Evolutionary conservation across 2,797 vertebrate genomes (phyloP), one percentile per base, ranked within the genome.

Genomic region (Myotis daubentonii): DNA sequence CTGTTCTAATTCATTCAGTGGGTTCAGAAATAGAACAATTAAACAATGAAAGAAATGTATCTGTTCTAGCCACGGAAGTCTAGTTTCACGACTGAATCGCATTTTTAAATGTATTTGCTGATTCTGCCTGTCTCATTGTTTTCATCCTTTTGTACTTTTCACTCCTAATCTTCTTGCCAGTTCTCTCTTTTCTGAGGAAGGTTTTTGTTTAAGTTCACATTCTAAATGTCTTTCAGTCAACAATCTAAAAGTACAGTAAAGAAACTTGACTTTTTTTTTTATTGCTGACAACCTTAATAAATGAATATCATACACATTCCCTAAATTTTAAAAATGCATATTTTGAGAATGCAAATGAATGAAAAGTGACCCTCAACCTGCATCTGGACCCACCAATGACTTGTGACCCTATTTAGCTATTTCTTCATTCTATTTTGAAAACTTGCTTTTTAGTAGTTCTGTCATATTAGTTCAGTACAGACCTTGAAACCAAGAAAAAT

Each of bases 391-490:
- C 93, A 74, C 20, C 12, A 53, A 74, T 72, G 41, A 76, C 13
- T 83, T 88, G 3, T 76, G 57, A 76, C 36, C 28, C 20, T 88
- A 22, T 68, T 55, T 68, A 93, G 79, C 55, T 12, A 51, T 72
- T 41, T 65, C 80, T 95, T 55, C 62, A 33, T 53, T 88, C 23
- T 71, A 47, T 83, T 91, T 60, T 88, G 87, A 88, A 75, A 84
- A n/a, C 30, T 57, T 90, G 19, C 65, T 91, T 93, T 92, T 90
- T 78, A 93, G 49, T 49, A 65, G 82, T 87, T 84, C 23, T 90
- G 20, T 86, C 49, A 68, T 72, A 75, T 84, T 83, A 66, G 19
- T 70, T 95, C 74, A 66, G 17, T 41, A 57, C 15, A 90, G 66
- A 71, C 82, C 49, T 0, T 90, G 49, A 92, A 90, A 92, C 33